These are phyloP conservation scores for Atherinomorus stipes DNA, from an alignment of 2,113 vertebrate species.

Conservation along the genomic window DNA sequence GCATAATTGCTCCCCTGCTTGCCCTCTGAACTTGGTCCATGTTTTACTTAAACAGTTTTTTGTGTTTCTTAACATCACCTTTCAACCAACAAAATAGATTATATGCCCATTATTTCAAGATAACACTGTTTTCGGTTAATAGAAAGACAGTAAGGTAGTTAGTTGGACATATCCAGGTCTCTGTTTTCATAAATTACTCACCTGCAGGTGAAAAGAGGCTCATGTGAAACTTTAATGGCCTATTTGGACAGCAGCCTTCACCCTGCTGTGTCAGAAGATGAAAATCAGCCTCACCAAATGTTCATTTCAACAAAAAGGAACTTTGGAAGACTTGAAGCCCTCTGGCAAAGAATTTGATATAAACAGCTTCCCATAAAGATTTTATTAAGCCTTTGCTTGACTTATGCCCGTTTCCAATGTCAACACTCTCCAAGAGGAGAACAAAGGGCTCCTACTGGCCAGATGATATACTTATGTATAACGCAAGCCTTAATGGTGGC, in stretches of 20 bases:
- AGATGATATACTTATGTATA: slow-evolving; percentile 4
- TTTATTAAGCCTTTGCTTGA: slow-evolving; percentile 28
- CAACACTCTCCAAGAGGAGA: slow-evolving; percentile 13
- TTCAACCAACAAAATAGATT: too few species aligned
- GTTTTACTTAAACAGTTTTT: too few species aligned
- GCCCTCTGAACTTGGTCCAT: too few species aligned
- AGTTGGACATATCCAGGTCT: neutral
- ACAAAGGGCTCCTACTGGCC: neutral
- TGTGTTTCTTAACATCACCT: too few species aligned
- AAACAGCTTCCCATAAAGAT: slow-evolving; percentile 55
- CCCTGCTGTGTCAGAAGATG: slow-evolving; percentile 46
- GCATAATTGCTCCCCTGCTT: too few species aligned
- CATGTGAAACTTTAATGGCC: slow-evolving; percentile 38
- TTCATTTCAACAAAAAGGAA: slow-evolving; percentile 39
- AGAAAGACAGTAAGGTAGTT: too few species aligned
- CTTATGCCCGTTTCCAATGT: slow-evolving; percentile 33
- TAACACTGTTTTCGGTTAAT: too few species aligned
- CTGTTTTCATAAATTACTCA: slow-evolving; percentile 13
- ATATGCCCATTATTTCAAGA: too few species aligned
- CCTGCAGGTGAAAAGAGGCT: slow-evolving; percentile 23
- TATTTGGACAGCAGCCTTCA: slow-evolving; percentile 29
- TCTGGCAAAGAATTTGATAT: slow-evolving; percentile 59
- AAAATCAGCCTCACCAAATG: slow-evolving; percentile 53
- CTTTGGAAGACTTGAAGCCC: slow-evolving; percentile 42
- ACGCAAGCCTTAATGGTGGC: neutral